Conservation (phyloP, 2,888 invertebrate genomes). For the Nomada fabriciana region DNA sequence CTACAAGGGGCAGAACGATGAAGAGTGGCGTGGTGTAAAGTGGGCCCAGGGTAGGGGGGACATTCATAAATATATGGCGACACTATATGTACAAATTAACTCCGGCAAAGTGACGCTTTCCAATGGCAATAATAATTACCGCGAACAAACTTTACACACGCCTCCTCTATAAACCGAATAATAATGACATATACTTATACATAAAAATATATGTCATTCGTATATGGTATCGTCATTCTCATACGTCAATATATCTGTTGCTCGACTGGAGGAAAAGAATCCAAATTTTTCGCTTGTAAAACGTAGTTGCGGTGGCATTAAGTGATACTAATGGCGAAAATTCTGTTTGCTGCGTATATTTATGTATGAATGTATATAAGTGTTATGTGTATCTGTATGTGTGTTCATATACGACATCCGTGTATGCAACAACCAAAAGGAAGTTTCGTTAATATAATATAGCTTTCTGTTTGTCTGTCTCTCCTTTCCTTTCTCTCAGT, state of each 20-base stretch:
- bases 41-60: slow-evolving; percentile 12
- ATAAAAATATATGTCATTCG: slow-evolving; percentile 29
- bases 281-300: slow-evolving; percentile 60
- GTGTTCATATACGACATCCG: slow-evolving; percentile 24
- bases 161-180: slow-evolving; percentile 49
- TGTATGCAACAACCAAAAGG: slow-evolving; percentile 56
- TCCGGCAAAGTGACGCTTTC: slow-evolving; percentile 53
- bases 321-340: slow-evolving; percentile 43
- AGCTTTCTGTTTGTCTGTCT: slow-evolving; percentile 6
- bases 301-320: slow-evolving; percentile 41
- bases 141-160: slow-evolving; percentile 66
- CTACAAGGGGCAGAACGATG: slow-evolving; percentile 36
- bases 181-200: slow-evolving; percentile 57
- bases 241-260: slow-evolving; percentile 56
- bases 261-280: slow-evolving; percentile 42
- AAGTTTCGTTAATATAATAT: slow-evolving; percentile 49
- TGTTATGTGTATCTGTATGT: not conserved
- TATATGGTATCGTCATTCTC: slow-evolving; percentile 47
- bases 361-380: slow-evolving; percentile 21
- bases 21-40: slow-evolving; percentile 49
- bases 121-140: slow-evolving; percentile 59
- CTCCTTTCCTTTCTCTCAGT: slow-evolving; percentile 8
- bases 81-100: slow-evolving; percentile 69
- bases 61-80: slow-evolving; percentile 46
- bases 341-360: slow-evolving; percentile 4